These are phyloP conservation scores for Onthophagus sagittarius DNA, from an alignment of 2,888 invertebrate species.

Conservation along the genomic window DNA sequence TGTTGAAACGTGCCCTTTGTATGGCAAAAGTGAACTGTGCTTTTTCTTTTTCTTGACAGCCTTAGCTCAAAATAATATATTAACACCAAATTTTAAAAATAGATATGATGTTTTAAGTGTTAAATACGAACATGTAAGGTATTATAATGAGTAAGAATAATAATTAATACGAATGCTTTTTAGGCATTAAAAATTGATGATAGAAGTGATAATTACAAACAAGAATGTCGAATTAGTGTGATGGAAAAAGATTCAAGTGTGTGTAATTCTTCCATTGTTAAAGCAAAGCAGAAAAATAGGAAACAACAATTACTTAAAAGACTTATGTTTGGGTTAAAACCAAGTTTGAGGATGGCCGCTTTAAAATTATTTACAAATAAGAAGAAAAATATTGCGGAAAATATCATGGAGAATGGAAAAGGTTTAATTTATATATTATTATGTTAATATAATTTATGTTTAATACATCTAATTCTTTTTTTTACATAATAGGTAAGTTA, in stretches of 20 bases:
- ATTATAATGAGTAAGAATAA: neutral
- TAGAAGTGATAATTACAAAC: conserved; percentile 13
- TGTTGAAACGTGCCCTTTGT: conserved; percentile 56
- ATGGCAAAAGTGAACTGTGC: conserved; percentile 56
- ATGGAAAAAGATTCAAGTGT: conserved; percentile 39
- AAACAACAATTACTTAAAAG: conserved; percentile 45
- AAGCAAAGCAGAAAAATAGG: conserved; percentile 43
- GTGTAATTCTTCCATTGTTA: conserved; percentile 41
- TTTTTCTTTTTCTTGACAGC: conserved; percentile 52
- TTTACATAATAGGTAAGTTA: no score
- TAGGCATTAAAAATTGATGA: conserved; percentile 23
- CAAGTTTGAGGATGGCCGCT: conserved; percentile 46
- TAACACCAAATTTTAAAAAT: conserved; percentile 50
- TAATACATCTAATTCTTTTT: no score
- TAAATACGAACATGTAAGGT: conserved; percentile 49
- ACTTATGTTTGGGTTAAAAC: conserved; percentile 46
- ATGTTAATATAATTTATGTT: no score
- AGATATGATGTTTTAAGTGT: conserved; percentile 50
- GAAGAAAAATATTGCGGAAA: conserved; percentile 37
- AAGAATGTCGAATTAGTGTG: conserved; percentile 30
- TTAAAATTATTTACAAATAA: conserved; percentile 46
- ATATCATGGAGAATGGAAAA: conserved; percentile 35
- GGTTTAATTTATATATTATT: conserved; percentile 8
- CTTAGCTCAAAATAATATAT: conserved; percentile 50
- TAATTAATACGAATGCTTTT: conserved; percentile 12